These are phyloP conservation scores for Pomacea maculata DNA, from an alignment of 1,140 invertebrate species.

Conservation along the genomic window DNA sequence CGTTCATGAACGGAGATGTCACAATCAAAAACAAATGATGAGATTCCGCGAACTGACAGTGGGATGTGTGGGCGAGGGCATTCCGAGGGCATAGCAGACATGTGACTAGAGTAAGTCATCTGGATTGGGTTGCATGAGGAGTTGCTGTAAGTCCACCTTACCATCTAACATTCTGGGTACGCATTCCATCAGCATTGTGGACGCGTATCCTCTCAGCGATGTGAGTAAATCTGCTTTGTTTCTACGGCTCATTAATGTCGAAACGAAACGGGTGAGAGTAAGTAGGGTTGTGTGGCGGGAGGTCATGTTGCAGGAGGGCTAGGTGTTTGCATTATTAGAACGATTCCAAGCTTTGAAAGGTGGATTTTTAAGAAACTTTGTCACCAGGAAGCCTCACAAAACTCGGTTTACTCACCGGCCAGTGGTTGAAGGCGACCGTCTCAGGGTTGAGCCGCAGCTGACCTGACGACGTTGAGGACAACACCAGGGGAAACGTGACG, in stretches of 20 bases:
- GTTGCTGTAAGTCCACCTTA: background rate
- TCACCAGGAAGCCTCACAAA: background rate
- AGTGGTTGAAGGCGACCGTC: constrained; percentile 6
- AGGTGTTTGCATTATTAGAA: background rate
- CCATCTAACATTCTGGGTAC: background rate
- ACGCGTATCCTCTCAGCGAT: background rate
- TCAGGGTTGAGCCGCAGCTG: background rate
- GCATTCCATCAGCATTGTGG: background rate
- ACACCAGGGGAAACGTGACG: constrained; percentile 1
- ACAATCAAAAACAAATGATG: too few relatives aligned
- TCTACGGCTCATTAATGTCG: too few relatives aligned
- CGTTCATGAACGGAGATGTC: too few relatives aligned
- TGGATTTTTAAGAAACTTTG: too few relatives aligned
- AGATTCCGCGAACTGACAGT: too few relatives aligned
- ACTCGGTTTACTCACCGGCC: background rate
- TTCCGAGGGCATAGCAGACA: too few relatives aligned
- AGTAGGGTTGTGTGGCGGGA: too few relatives aligned
- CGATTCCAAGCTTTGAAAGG: background rate
- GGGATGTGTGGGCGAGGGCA: too few relatives aligned
- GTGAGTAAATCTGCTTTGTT: background rate
- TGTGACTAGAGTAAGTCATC: too few relatives aligned
- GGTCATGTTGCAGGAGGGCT: too few relatives aligned
- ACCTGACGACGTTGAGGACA: background rate
- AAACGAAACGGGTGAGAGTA: too few relatives aligned
- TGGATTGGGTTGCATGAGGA: too few relatives aligned